Evolutionary conservation across 2,888 invertebrate species (phyloP).

Genomic region (Salticus scenicus): DNA sequence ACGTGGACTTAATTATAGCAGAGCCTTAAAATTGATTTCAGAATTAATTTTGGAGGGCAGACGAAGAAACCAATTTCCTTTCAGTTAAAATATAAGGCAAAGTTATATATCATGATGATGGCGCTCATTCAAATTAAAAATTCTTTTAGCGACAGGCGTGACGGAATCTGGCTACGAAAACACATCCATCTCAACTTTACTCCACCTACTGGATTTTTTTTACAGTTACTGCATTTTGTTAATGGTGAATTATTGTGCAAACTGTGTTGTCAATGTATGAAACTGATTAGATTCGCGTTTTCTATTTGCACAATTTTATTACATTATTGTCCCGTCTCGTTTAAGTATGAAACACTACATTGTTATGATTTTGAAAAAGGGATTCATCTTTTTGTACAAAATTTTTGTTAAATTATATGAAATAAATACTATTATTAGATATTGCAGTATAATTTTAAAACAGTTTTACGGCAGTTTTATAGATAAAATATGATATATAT

Average conservation of each 20-base stretch:
- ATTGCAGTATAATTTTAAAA: too few relatives aligned
- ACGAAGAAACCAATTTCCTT: background rate
- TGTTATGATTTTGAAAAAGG: too few relatives aligned
- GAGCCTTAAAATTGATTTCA: background rate
- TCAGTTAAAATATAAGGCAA: background rate
- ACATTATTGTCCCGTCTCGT: background rate
- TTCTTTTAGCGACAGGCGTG: slow-evolving; percentile 9
- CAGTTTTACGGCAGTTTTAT: too few relatives aligned
- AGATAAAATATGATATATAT: too few relatives aligned
- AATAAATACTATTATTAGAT: too few relatives aligned
- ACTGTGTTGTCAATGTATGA: slow-evolving; percentile 5
- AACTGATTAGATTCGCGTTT: background rate
- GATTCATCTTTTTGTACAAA: too few relatives aligned
- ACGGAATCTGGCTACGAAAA: slow-evolving; percentile 14
- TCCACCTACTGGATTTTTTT: slow-evolving; percentile 10
- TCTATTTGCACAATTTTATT: background rate
- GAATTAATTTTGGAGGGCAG: background rate
- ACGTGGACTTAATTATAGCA: too few relatives aligned
- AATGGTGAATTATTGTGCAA: slow-evolving; percentile 8
- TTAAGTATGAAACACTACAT: too few relatives aligned
- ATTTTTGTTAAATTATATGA: too few relatives aligned
- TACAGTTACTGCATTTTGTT: background rate
- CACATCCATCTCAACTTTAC: background rate
- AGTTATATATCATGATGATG: background rate
- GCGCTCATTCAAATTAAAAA: slow-evolving; percentile 12